Conservation (phyloP, 2,888 invertebrate species). For the Minunthozetes semirufus region DNA sequence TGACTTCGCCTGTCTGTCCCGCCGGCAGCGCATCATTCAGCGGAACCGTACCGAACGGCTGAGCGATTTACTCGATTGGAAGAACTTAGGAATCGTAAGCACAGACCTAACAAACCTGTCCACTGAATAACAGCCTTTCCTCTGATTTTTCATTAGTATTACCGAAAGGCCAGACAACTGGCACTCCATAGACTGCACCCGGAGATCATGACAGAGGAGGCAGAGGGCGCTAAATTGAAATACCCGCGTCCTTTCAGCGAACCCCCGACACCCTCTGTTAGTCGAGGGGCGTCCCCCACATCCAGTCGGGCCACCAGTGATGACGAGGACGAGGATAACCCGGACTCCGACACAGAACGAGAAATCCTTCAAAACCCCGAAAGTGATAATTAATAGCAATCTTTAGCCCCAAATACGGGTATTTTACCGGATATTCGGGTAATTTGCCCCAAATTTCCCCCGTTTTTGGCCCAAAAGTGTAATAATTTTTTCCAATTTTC, state of each 20-base stretch:
- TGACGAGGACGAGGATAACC: slow-evolving; percentile 23
- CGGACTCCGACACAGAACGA: slow-evolving; percentile 2
- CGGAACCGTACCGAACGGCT: slow-evolving; percentile 94
- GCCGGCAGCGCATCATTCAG: slow-evolving; percentile 94
- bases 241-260: slow-evolving; percentile 84
- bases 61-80: slow-evolving; percentile 95
- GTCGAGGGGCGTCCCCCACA: slow-evolving; percentile 46
- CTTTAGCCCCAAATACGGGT: no score
- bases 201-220: slow-evolving; percentile 61
- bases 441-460: no score
- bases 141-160: slow-evolving; percentile 50
- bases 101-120: no score
- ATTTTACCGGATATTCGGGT: no score
- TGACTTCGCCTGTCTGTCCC: slow-evolving; percentile 78
- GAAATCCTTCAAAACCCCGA: not conserved
- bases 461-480: no score
- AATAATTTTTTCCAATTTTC: no score
- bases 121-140: no score
- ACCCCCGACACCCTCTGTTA: slow-evolving; percentile 82
- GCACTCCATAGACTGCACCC: slow-evolving; percentile 81
- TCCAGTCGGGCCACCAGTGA: slow-evolving; percentile 21
- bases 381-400: not conserved
- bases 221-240: slow-evolving; percentile 55
- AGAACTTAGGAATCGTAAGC: slow-evolving; percentile 68
- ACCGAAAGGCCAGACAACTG: slow-evolving; percentile 83